Evolutionary conservation across 2,113 vertebrate genomes (phyloP).

Genomic region (Brachypodius melanocephalos): DNA sequence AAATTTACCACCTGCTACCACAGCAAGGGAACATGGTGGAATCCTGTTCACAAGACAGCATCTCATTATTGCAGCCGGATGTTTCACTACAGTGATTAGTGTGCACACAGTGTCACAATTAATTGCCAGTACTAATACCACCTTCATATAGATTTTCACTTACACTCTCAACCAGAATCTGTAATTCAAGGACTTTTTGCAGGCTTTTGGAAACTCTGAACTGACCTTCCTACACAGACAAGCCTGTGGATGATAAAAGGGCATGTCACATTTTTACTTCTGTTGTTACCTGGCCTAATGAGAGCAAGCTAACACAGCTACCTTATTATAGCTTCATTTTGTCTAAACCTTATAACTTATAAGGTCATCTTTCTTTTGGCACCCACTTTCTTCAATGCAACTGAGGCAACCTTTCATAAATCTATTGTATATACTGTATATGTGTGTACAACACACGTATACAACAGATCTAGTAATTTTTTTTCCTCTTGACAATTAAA

Average conservation of each 20-base stretch:
- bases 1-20: conserved; percentile 47
- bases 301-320: neutral
- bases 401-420: neutral
- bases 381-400: neutral
- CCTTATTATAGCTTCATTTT: neutral
- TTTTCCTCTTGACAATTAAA: neutral
- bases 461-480: neutral
- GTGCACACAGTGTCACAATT: neutral
- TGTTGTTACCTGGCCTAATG: neutral
- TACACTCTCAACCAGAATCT: neutral
- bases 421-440: neutral
- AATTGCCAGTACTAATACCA: neutral
- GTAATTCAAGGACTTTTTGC: neutral
- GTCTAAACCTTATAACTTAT: neutral
- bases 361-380: neutral
- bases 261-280: neutral
- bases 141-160: neutral
- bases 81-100: neutral
- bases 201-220: neutral
- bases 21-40: neutral
- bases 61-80: neutral
- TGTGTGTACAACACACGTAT: neutral
- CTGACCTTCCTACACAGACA: neutral
- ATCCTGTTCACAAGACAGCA: neutral
- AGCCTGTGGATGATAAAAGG: neutral